Conservation (phyloP, 2,797 vertebrate species). For the Silurus lanzhouensis region DNA sequence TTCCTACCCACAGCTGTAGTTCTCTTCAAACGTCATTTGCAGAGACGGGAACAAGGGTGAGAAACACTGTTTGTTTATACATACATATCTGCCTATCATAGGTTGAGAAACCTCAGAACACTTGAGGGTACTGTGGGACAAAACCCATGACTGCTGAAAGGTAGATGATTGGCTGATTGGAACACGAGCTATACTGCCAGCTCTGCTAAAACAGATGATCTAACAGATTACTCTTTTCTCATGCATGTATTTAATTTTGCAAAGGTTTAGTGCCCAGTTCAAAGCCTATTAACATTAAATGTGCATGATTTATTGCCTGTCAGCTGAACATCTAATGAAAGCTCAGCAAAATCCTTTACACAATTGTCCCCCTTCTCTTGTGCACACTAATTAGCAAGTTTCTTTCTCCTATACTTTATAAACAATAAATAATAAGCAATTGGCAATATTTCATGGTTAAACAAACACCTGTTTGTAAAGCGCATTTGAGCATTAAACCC, state of each 20-base stretch:
- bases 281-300: neutral
- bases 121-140: neutral
- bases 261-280: neutral
- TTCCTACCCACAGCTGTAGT: constrained; percentile 47
- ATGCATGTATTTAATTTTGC: neutral
- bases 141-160: neutral
- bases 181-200: neutral
- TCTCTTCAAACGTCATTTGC: constrained; percentile 65
- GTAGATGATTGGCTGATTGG: neutral
- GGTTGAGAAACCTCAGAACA: neutral
- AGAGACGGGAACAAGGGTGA: constrained; percentile 73
- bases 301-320: neutral
- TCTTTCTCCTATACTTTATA: neutral
- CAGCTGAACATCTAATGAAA: neutral
- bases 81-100: neutral
- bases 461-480: neutral
- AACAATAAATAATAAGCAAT: constrained; percentile 19
- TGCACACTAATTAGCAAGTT: constrained; percentile 14
- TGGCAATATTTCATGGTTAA: constrained; percentile 29
- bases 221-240: neutral
- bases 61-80: constrained; percentile 40
- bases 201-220: neutral
- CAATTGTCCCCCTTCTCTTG: neutral
- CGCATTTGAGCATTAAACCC: neutral
- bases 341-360: neutral